Evolutionary conservation across 2,797 vertebrate genomes (phyloP).

Genomic region (Enteromius argenteus): DNA sequence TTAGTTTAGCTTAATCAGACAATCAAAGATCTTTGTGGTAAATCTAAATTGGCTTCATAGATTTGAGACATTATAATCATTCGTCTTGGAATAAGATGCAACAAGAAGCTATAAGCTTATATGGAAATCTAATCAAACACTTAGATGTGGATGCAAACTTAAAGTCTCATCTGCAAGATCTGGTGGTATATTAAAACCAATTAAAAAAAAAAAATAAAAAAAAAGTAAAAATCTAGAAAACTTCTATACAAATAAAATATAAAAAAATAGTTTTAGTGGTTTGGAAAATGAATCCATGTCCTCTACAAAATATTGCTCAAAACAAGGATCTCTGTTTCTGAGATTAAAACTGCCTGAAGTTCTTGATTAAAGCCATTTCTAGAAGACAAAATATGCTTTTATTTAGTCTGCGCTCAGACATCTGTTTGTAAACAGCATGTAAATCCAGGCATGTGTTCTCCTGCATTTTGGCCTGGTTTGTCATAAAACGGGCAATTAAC

Average conservation of each 20-base stretch:
- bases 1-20: not conserved
- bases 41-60: not conserved
- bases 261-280: not conserved
- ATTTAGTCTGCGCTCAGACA: slow-evolving; percentile 49
- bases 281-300: not conserved
- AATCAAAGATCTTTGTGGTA: not conserved
- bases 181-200: not conserved
- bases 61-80: not conserved
- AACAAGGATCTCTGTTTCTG: slow-evolving; percentile 21
- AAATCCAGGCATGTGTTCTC: slow-evolving; percentile 38
- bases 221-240: not conserved
- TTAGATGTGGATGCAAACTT: not conserved
- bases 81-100: not conserved
- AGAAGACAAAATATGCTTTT: slow-evolving; percentile 43
- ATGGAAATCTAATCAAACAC: not conserved
- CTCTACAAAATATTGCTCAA: not conserved
- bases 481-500: slow-evolving; percentile 74
- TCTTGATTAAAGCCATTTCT: slow-evolving; percentile 40
- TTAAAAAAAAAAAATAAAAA: not conserved
- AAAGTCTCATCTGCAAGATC: not conserved
- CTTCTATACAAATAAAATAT: not conserved
- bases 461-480: slow-evolving; percentile 64
- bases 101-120: not conserved
- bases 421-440: slow-evolving; percentile 57
- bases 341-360: slow-evolving; percentile 37